A percentile compares a stretch with the other conserved stretches of the same genome.
Evolutionary conservation across 1,140 invertebrate species (phyloP).

Genomic region (Pseudomyrmex sp.): DNA sequence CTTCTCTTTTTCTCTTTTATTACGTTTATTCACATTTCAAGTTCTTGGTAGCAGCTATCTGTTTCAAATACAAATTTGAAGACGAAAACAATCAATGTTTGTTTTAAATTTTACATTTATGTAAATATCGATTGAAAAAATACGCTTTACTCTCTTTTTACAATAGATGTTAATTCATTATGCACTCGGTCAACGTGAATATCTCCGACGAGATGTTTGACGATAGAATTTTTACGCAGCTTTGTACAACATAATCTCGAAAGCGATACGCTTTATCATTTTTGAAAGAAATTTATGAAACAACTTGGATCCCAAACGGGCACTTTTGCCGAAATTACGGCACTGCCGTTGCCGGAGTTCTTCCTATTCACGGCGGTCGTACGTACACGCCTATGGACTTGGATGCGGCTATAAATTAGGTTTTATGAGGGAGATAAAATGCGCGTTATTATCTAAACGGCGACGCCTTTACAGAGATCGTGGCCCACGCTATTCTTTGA

Average conservation of each 20-base stretch:
- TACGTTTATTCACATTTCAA: neutral
- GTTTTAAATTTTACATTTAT: neutral
- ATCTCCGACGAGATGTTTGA: neutral
- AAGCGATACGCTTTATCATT: slow-evolving; percentile 56
- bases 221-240: slow-evolving; percentile 38
- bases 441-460: slow-evolving; percentile 86
- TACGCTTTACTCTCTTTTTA: neutral
- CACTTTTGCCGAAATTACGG: slow-evolving; percentile 62
- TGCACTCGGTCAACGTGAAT: neutral
- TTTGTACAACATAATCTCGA: slow-evolving; percentile 49
- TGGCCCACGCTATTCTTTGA: slow-evolving; percentile 78
- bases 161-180: neutral
- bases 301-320: slow-evolving; percentile 54
- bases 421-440: slow-evolving; percentile 86
- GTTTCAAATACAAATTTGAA: neutral
- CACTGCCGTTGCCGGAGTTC: slow-evolving; percentile 67
- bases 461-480: slow-evolving; percentile 83
- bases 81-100: neutral
- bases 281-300: slow-evolving; percentile 55
- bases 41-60: neutral
- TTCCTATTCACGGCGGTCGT: slow-evolving; percentile 71
- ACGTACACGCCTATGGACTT: slow-evolving; percentile 78
- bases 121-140: neutral
- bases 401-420: slow-evolving; percentile 84
- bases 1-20: too few species aligned